Conservation (phyloP, 2,888 invertebrate genomes). For the Timema cristinae region DNA sequence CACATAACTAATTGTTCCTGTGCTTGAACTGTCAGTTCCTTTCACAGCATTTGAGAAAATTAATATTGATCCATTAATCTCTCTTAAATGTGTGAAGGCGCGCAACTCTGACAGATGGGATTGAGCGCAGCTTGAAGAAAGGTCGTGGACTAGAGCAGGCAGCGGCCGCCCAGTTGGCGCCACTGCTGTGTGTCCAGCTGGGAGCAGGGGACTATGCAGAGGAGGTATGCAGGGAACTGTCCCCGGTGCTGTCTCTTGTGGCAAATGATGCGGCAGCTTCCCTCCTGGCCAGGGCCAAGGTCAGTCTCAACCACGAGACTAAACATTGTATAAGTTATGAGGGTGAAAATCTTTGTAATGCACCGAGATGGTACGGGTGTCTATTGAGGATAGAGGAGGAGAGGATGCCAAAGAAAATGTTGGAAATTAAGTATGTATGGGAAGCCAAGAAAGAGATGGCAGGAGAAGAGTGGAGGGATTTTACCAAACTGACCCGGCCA, state of each 20-base stretch:
- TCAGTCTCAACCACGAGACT: slow-evolving; percentile 36
- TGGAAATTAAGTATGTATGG: too few relatives aligned
- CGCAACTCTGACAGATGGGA: slow-evolving; percentile 74
- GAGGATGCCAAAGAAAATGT: too few relatives aligned
- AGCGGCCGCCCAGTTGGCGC: slow-evolving; percentile 75
- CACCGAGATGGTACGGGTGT: too few relatives aligned
- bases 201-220: slow-evolving; percentile 63
- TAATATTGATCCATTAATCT: neutral
- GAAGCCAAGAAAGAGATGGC: too few relatives aligned
- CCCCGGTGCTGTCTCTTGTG: slow-evolving; percentile 66
- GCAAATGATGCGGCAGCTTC: slow-evolving; percentile 73
- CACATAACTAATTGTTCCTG: too few relatives aligned
- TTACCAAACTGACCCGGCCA: too few relatives aligned
- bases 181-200: slow-evolving; percentile 78
- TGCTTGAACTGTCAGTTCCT: neutral
- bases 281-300: slow-evolving; percentile 72
- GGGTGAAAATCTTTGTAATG: too few relatives aligned
- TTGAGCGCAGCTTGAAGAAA: slow-evolving; percentile 76
- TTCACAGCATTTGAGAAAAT: neutral
- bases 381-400: too few relatives aligned
- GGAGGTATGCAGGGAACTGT: slow-evolving; percentile 64
- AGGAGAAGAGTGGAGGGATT: too few relatives aligned
- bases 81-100: slow-evolving; percentile 42
- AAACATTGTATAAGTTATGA: too few relatives aligned
- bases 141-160: slow-evolving; percentile 79